phyloP scores from a whole-genome alignment of 2,113 vertebrate species.

The Poeciliopsis retropinna region DNA sequence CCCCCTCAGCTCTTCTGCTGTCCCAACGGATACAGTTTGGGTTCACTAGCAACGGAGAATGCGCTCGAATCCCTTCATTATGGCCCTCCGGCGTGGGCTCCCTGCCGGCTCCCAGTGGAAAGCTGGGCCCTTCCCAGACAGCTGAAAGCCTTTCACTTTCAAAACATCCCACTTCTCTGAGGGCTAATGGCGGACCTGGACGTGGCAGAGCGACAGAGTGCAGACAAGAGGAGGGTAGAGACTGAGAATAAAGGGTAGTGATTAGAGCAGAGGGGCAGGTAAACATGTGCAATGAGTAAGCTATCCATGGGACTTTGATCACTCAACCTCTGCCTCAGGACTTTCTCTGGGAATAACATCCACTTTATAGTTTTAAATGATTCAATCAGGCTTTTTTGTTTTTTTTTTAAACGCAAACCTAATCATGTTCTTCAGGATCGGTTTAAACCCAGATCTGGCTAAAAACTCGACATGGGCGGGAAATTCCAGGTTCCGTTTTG shows the following conservation, averaged over 20 bases:
- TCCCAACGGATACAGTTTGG: conserved; percentile 17
- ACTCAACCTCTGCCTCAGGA: neutral
- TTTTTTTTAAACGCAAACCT: conserved; percentile 10
- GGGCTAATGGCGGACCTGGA: neutral
- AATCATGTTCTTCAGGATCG: neutral
- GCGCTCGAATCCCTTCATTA: conserved; percentile 57
- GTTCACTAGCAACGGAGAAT: conserved; percentile 30
- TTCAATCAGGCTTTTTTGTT: neutral
- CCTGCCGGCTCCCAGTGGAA: conserved; percentile 43
- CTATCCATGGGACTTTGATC: conserved; percentile 71
- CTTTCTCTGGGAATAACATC: neutral
- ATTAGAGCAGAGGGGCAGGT: conserved; percentile 5
- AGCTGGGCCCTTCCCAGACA: conserved; percentile 10
- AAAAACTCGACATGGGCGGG: too few relatives aligned
- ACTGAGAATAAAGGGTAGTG: neutral
- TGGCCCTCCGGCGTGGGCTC: conserved; percentile 28
- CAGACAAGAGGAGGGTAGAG: neutral
- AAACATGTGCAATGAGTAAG: conserved; percentile 56
- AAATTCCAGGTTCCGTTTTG: too few relatives aligned
- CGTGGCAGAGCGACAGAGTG: neutral
- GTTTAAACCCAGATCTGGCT: too few relatives aligned
- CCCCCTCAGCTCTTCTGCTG: conserved; percentile 49
- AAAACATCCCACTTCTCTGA: conserved; percentile 20
- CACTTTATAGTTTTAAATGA: neutral
- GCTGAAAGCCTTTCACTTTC: conserved; percentile 10